Conservation (phyloP, 2,797 vertebrate genomes). For the Yasuhikotakia modesta region DNA sequence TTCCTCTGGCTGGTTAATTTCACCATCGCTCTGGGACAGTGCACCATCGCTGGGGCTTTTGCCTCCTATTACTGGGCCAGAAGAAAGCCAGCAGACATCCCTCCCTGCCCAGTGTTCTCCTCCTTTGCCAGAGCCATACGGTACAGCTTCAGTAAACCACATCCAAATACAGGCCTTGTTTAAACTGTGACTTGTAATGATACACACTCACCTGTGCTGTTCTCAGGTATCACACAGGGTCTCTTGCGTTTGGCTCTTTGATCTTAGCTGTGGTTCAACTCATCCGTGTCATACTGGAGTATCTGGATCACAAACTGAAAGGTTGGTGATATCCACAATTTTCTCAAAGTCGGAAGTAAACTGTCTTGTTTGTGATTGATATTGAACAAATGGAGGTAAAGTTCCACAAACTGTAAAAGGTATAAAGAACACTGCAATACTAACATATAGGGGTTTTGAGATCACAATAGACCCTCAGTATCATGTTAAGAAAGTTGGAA, state of each 20-base stretch:
- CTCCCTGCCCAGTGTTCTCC: slow-evolving; percentile 81
- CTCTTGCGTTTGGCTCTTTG: slow-evolving; percentile 88
- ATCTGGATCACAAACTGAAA: slow-evolving; percentile 86
- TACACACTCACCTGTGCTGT: neutral
- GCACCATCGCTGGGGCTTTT: slow-evolving; percentile 89
- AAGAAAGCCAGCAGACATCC: slow-evolving; percentile 86
- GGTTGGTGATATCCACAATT: slow-evolving; percentile 67
- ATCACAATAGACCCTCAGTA: neutral
- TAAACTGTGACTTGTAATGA: neutral
- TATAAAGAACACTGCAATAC: neutral
- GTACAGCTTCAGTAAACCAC: slow-evolving; percentile 63
- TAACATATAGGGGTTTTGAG: neutral
- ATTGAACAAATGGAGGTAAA: neutral
- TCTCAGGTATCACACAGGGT: slow-evolving; percentile 91
- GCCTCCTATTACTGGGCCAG: slow-evolving; percentile 91
- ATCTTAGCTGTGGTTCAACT: slow-evolving; percentile 85
- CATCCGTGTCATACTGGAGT: slow-evolving; percentile 83
- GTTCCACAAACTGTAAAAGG: neutral
- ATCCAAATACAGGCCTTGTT: neutral
- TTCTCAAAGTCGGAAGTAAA: no score
- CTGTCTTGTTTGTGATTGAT: neutral
- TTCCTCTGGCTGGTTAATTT: slow-evolving; percentile 93
- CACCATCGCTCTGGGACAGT: slow-evolving; percentile 86
- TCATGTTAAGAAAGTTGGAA: no score
- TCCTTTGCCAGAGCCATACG: slow-evolving; percentile 85